Conservation (phyloP, 2,888 invertebrate genomes). For the Nephrotoma guestfalica region DNA sequence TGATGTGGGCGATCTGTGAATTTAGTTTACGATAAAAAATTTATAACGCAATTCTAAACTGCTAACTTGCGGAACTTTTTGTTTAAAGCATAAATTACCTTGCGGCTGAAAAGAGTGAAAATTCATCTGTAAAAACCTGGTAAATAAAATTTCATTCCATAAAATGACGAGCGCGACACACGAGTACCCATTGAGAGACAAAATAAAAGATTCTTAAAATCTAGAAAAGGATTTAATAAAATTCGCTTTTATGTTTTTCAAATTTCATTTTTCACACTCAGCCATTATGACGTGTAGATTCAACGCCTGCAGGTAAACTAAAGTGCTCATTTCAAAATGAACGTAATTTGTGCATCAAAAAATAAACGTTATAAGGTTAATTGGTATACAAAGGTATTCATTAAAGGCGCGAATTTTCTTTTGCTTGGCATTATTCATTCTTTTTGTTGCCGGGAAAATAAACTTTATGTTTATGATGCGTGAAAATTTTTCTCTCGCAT, state of each 20-base stretch:
- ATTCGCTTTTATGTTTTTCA: not conserved
- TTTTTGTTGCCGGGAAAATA: not conserved
- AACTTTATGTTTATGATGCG: not conserved
- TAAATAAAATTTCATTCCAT: not conserved
- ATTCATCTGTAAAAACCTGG: too few species aligned
- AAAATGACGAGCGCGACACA: not conserved
- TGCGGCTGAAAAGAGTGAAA: too few species aligned
- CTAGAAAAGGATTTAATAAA: not conserved
- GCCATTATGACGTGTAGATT: not conserved
- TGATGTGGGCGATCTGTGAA: too few species aligned
- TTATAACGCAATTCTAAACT: too few species aligned
- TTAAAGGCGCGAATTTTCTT: not conserved
- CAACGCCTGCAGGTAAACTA: not conserved
- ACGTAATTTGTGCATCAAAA: not conserved
- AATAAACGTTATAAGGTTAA: not conserved
- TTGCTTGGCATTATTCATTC: not conserved
- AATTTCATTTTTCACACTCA: not conserved
- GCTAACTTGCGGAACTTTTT: too few species aligned
- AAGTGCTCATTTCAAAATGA: not conserved
- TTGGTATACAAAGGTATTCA: not conserved
- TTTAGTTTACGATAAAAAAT: too few species aligned
- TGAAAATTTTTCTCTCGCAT: not conserved
- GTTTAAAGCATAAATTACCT: too few species aligned
- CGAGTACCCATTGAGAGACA: not conserved
- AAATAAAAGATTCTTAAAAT: not conserved